Evolutionary conservation across 2,113 vertebrate genomes (phyloP).

Genomic region (Onychostoma macrolepis): DNA sequence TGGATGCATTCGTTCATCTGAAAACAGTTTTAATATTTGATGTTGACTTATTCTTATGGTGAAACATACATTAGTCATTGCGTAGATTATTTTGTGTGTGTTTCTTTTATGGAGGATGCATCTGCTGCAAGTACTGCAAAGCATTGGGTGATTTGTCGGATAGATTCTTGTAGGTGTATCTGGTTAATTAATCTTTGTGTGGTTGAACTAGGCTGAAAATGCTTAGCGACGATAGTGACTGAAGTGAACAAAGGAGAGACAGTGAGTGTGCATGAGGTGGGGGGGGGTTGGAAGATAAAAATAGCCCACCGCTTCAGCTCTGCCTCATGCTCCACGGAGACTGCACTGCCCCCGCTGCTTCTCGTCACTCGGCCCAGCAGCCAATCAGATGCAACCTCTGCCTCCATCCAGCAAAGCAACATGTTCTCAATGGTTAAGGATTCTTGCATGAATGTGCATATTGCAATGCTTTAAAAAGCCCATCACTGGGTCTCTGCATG

Average conservation of each 20-base stretch:
- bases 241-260: constrained; percentile 67
- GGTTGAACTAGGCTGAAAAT: constrained; percentile 58
- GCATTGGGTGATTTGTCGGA: not conserved
- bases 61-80: not conserved
- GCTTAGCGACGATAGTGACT: constrained; percentile 57
- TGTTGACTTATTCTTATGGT: not conserved
- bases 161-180: not conserved
- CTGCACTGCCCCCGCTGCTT: constrained; percentile 56
- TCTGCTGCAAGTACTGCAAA: not conserved
- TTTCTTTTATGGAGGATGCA: not conserved
- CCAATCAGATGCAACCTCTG: constrained; percentile 61
- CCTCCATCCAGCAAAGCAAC: constrained; percentile 53
- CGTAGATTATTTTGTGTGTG: not conserved
- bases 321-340: constrained; percentile 57
- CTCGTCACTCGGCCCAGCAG: constrained; percentile 49
- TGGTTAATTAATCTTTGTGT: not conserved
- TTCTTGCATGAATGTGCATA: constrained; percentile 31
- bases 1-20: not conserved
- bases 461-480: constrained; percentile 17
- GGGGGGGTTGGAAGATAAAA: constrained; percentile 66
- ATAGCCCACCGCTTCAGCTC: constrained; percentile 67
- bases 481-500: not conserved
- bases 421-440: constrained; percentile 54
- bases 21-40: not conserved
- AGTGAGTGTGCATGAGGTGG: constrained; percentile 60